phyloP scores from a whole-genome alignment of 2,113 vertebrate species.

The Myiopsitta monachus region DNA sequence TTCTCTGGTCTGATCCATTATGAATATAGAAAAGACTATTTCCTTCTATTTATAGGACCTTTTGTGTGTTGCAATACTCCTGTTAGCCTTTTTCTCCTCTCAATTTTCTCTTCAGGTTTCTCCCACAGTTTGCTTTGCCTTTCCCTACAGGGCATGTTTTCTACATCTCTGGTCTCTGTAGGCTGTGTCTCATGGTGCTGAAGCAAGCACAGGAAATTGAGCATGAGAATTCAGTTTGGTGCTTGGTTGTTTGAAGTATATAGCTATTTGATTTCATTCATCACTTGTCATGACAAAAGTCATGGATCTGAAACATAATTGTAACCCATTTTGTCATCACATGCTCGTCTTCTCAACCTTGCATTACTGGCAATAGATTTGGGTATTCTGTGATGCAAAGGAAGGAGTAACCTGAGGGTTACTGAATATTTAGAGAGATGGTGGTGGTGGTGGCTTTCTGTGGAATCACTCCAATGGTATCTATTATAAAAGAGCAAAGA shows the following conservation, averaged over 20 bases:
- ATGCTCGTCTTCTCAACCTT: background rate
- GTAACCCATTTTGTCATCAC: background rate
- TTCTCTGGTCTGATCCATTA: background rate
- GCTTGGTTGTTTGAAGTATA: background rate
- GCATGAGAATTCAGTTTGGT: background rate
- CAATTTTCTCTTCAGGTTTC: background rate
- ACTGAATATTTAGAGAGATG: background rate
- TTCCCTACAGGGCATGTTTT: background rate
- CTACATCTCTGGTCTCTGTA: background rate
- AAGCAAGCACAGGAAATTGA: background rate
- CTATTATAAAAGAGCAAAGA: background rate
- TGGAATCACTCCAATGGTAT: background rate
- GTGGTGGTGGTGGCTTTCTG: background rate
- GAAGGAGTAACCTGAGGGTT: background rate
- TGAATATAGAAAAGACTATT: background rate
- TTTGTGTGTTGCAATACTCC: background rate
- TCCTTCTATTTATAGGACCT: background rate
- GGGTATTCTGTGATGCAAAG: background rate
- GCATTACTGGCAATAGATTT: background rate
- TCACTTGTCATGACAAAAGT: background rate
- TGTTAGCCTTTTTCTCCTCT: background rate
- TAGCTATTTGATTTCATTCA: background rate
- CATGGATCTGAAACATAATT: background rate
- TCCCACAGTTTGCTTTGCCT: background rate
- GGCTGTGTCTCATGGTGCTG: background rate